phyloP scores from a whole-genome alignment of 2,888 invertebrate species.

The Willowsia nigromaculata region DNA sequence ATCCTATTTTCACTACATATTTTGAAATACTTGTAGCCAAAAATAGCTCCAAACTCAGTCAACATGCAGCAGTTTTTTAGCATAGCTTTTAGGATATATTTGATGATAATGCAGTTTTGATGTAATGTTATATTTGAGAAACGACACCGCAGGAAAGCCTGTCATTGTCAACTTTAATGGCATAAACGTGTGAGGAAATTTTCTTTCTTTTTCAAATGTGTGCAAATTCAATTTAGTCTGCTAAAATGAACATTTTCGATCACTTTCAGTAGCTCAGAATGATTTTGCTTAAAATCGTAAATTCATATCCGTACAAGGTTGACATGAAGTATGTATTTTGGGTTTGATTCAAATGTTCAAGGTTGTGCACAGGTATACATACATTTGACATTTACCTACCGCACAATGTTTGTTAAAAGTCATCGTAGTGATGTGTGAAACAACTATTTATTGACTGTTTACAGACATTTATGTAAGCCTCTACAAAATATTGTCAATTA shows the following conservation, averaged over 20 bases:
- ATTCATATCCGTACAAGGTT: slow-evolving; percentile 4
- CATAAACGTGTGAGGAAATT: neutral
- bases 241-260: neutral
- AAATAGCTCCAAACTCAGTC: neutral
- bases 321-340: neutral
- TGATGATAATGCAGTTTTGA: too few species aligned
- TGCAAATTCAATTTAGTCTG: neutral
- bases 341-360: neutral
- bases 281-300: neutral
- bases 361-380: too few species aligned
- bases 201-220: neutral
- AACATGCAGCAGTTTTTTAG: neutral
- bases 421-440: too few species aligned
- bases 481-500: too few species aligned
- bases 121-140: too few species aligned
- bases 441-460: too few species aligned
- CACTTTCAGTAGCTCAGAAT: neutral
- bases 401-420: too few species aligned
- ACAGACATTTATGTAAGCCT: too few species aligned
- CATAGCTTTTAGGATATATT: too few species aligned
- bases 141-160: too few species aligned
- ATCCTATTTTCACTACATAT: neutral
- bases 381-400: too few species aligned
- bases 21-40: neutral
- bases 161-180: neutral